Percentiles rank a stretch among this genome's conserved stretches.
Evolutionary conservation across 2,888 invertebrate genomes (phyloP).

Genomic region (Ormyrus labotus): DNA sequence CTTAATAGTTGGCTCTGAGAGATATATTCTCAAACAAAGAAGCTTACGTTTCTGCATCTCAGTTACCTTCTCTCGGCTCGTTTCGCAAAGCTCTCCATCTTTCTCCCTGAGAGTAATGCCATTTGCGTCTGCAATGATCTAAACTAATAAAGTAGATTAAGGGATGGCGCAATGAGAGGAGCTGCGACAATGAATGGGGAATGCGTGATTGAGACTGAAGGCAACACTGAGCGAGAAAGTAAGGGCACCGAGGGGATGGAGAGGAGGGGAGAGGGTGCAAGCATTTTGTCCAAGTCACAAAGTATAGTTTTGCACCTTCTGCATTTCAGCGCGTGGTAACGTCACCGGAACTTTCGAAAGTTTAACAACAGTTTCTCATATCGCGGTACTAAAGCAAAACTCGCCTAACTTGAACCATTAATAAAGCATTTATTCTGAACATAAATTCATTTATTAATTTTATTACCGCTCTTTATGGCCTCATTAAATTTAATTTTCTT

Average conservation of each 20-base stretch:
- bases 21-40: too few relatives aligned
- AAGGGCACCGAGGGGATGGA: not conserved
- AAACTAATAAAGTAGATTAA: slow-evolving; percentile 17
- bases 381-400: slow-evolving; percentile 44
- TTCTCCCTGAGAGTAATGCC: not conserved
- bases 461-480: slow-evolving; percentile 39
- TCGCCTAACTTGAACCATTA: slow-evolving; percentile 48
- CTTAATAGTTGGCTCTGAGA: too few relatives aligned
- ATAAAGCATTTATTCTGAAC: slow-evolving; percentile 49
- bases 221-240: not conserved
- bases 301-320: slow-evolving; percentile 42
- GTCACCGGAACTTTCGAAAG: slow-evolving; percentile 42
- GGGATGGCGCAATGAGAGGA: slow-evolving; percentile 5
- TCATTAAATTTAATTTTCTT: slow-evolving; percentile 47
- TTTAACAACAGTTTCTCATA: slow-evolving; percentile 54
- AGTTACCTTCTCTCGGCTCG: too few relatives aligned
- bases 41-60: too few relatives aligned
- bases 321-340: slow-evolving; percentile 35
- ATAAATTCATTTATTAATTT: slow-evolving; percentile 45
- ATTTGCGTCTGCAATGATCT: not conserved
- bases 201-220: slow-evolving; percentile 13
- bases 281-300: slow-evolving; percentile 28
- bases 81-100: not conserved
- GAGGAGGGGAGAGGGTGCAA: not conserved
- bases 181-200: not conserved